Conservation (phyloP, 2,113 vertebrate genomes). For the Climacteris rufus region DNA sequence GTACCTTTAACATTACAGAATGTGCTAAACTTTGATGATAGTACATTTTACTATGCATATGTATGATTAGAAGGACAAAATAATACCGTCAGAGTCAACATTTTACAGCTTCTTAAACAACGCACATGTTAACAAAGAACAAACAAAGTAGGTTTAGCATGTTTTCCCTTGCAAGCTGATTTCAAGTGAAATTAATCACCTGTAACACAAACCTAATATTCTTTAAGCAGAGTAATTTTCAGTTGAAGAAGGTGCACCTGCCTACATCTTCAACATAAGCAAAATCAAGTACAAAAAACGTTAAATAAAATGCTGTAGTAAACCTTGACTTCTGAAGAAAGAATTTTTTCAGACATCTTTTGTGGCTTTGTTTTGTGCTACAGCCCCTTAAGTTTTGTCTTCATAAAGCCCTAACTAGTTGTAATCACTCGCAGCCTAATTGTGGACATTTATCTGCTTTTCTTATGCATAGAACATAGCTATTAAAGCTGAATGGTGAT, state of each 20-base stretch:
- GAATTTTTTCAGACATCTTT: conserved; percentile 78
- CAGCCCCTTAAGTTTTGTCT: conserved; percentile 85
- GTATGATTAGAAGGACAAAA: conserved; percentile 3
- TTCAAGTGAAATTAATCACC: conserved; percentile 63
- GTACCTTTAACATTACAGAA: background rate
- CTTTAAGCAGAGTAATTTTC: conserved; percentile 71
- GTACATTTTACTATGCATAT: background rate
- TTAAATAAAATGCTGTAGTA: conserved; percentile 62
- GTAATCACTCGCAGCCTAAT: conserved; percentile 92
- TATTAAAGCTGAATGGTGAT: conserved; percentile 92
- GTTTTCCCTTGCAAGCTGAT: conserved; percentile 61
- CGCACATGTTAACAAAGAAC: conserved; percentile 3
- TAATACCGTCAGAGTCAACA: background rate
- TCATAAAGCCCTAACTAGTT: conserved; percentile 84
- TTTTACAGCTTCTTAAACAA: background rate
- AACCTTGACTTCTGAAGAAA: conserved; percentile 78
- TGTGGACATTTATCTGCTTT: conserved; percentile 93
- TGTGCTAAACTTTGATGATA: background rate
- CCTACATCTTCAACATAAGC: conserved; percentile 80
- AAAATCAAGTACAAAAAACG: conserved; percentile 77
- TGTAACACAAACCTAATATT: conserved; percentile 66
- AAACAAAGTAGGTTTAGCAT: conserved; percentile 49
- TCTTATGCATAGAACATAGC: conserved; percentile 86
- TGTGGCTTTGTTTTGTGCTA: conserved; percentile 86
- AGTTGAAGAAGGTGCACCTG: conserved; percentile 81